phyloP scores from a whole-genome alignment of 2,888 invertebrate species.

The Holacanthella duospinosa region DNA sequence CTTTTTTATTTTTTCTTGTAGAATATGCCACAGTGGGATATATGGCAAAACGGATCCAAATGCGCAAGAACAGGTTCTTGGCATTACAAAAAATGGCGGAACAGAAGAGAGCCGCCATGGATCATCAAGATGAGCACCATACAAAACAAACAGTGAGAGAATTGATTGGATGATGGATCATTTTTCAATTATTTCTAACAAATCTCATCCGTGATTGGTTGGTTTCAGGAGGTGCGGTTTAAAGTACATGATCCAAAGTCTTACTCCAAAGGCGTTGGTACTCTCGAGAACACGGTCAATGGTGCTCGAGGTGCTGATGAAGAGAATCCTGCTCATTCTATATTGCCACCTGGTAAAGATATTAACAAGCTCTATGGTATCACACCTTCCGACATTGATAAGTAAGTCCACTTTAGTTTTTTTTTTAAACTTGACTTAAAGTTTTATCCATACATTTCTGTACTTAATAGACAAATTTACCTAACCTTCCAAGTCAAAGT shows the following conservation, averaged over 20 bases:
- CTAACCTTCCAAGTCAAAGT: no score
- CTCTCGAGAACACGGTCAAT: constrained; percentile 81
- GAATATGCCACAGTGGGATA: constrained; percentile 97
- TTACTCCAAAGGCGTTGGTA: constrained; percentile 76
- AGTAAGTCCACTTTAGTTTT: constrained; percentile 47
- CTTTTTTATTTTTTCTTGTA: constrained; percentile 42
- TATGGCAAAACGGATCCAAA: constrained; percentile 93
- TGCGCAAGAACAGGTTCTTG: constrained; percentile 84
- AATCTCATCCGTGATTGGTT: no score
- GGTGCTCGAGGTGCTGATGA: constrained; percentile 55
- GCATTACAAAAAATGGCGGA: constrained; percentile 85
- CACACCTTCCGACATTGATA: constrained; percentile 96
- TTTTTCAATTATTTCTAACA: neutral
- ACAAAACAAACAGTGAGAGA: constrained; percentile 37
- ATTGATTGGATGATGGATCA: neutral
- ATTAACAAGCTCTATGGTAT: constrained; percentile 65
- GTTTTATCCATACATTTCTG: no score
- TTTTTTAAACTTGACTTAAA: no score
- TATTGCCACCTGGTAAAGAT: constrained; percentile 80
- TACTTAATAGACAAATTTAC: no score
- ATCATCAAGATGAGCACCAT: constrained; percentile 48
- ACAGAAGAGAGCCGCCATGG: constrained; percentile 70
- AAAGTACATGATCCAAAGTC: constrained; percentile 90
- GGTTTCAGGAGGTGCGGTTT: constrained; percentile 82
- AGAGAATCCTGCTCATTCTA: constrained; percentile 44